phyloP scores from a whole-genome alignment of 2,797 vertebrate genomes.

The Lithobates sylvaticus region DNA sequence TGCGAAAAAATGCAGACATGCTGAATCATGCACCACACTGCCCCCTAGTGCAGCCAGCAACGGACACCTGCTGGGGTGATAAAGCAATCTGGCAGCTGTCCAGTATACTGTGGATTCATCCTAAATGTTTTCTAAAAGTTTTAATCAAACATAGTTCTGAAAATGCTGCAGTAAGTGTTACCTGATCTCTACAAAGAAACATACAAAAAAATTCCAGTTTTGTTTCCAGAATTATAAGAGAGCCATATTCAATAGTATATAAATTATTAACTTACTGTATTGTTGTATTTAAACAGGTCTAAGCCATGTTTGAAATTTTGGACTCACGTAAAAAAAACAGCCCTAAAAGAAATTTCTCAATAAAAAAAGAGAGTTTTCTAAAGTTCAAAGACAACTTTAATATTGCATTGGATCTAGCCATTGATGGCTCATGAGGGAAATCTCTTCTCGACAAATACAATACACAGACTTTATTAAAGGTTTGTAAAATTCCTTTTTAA shows the following conservation, averaged over 20 bases:
- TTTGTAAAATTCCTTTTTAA: slow-evolving; percentile 19
- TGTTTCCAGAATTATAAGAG: too few species aligned
- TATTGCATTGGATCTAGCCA: slow-evolving; percentile 25
- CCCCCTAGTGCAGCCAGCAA: too few species aligned
- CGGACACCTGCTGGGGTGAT: too few species aligned
- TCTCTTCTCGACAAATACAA: slow-evolving; percentile 31
- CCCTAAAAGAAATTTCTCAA: slow-evolving; percentile 38
- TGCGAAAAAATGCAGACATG: too few species aligned
- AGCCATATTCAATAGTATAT: background rate
- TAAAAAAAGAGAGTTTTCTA: slow-evolving; percentile 36
- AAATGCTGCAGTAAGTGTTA: too few species aligned
- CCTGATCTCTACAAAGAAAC: background rate
- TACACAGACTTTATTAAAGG: slow-evolving; percentile 56
- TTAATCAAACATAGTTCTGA: too few species aligned
- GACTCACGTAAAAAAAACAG: slow-evolving; percentile 7
- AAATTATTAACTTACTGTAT: slow-evolving; percentile 2
- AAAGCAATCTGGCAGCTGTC: too few species aligned
- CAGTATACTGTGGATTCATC: too few species aligned
- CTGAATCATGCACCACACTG: too few species aligned
- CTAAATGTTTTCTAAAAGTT: too few species aligned
- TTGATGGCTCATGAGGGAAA: slow-evolving; percentile 32
- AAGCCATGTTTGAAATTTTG: background rate
- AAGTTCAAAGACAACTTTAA: slow-evolving; percentile 33
- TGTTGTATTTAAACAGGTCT: slow-evolving; percentile 1
- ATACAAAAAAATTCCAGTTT: background rate